Conservation (phyloP, 2,888 invertebrate species). For the Cotesia congregata region DNA sequence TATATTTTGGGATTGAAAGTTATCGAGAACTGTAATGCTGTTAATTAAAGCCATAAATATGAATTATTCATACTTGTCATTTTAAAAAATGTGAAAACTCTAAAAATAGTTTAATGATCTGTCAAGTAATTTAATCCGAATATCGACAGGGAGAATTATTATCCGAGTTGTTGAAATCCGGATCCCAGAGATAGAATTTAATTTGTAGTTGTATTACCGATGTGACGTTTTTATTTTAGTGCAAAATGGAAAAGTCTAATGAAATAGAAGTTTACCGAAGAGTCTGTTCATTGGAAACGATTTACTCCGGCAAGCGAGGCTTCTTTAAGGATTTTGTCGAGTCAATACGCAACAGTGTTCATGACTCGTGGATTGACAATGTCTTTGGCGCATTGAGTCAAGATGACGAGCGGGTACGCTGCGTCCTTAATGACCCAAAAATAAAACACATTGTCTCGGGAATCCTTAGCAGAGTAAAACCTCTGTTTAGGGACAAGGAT, state of each 20-base stretch:
- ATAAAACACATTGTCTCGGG: slow-evolving; percentile 72
- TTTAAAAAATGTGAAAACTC: no score
- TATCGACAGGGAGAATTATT: no score
- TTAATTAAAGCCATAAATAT: no score
- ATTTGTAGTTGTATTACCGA: no score
- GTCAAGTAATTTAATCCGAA: no score
- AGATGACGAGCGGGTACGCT: slow-evolving; percentile 75
- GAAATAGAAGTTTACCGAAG: slow-evolving; percentile 72
- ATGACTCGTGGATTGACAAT: slow-evolving; percentile 75
- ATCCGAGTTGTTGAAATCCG: no score
- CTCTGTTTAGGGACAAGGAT: slow-evolving; percentile 79
- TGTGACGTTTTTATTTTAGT: neutral
- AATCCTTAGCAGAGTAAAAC: slow-evolving; percentile 77
- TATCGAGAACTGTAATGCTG: no score
- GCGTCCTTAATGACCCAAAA: slow-evolving; percentile 72
- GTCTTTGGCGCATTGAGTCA: slow-evolving; percentile 75
- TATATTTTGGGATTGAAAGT: no score
- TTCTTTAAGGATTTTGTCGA: slow-evolving; percentile 81
- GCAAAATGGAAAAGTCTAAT: slow-evolving; percentile 48
- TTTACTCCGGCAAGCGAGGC: slow-evolving; percentile 81
- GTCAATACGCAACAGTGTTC: slow-evolving; percentile 73
- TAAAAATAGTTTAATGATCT: no score
- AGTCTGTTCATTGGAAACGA: slow-evolving; percentile 81
- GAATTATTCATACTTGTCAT: no score
- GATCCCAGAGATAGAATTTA: no score